These are phyloP conservation scores for Talpa occidentalis DNA, from an alignment of 2,113 vertebrate genomes.

Conservation along the genomic window DNA sequence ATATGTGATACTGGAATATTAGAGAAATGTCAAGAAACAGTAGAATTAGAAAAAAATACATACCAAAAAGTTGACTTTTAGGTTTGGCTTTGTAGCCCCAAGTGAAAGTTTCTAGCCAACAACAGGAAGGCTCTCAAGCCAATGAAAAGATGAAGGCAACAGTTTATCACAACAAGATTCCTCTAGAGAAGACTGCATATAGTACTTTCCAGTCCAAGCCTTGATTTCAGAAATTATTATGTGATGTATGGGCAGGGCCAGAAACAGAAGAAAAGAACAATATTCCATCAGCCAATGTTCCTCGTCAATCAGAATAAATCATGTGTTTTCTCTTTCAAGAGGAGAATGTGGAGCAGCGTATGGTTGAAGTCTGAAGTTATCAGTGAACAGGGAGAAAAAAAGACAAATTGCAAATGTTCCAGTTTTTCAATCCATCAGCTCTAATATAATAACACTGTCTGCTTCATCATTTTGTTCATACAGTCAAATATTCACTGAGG, in stretches of 20 bases:
- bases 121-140: slow-evolving; percentile 16
- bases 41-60: slow-evolving; percentile 15
- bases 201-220: slow-evolving; percentile 19
- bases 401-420: slow-evolving; percentile 43
- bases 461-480: slow-evolving; percentile 50
- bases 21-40: slow-evolving; percentile 40
- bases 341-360: slow-evolving; percentile 8
- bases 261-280: slow-evolving; percentile 72
- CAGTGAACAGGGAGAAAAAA: neutral
- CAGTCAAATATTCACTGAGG: slow-evolving; percentile 54
- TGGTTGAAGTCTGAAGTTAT: slow-evolving; percentile 61
- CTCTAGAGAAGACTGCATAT: neutral
- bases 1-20: neutral
- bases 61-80: neutral
- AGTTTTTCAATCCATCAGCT: slow-evolving; percentile 50
- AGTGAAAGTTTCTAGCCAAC: neutral
- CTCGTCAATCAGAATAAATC: slow-evolving; percentile 78
- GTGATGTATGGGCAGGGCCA: slow-evolving; percentile 9
- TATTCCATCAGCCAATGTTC: slow-evolving; percentile 71
- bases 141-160: slow-evolving; percentile 66
- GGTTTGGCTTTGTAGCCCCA: slow-evolving; percentile 1
- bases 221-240: slow-evolving; percentile 68
- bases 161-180: slow-evolving; percentile 6
- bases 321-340: slow-evolving; percentile 74
- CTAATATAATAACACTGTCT: slow-evolving; percentile 6